Base-by-base conservation (phyloP, 2,888 invertebrate species). In the Nemoura dubitans region DNA sequence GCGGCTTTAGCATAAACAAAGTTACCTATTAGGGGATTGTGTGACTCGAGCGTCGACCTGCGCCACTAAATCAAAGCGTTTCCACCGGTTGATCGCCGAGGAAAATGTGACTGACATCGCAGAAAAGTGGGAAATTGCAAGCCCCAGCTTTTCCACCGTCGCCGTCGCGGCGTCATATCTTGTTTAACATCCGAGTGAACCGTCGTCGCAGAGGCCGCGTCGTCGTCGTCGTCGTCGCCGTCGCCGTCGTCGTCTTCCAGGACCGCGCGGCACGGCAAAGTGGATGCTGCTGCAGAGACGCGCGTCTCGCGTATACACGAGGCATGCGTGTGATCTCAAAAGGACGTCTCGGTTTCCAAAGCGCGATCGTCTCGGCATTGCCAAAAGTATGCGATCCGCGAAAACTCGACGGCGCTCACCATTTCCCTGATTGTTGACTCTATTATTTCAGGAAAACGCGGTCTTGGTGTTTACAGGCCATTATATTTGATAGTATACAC, bases 61-160 rank as follows among this genome's bases (percentile, higher is more conserved):
- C 5, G 3, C 36, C 5, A 36, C 5, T 36, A 59, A 7, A 59
- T 59, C 21, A 59, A 14, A 59, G 2, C 59, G 59, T 21, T 59
- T 59, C 10, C 14, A 3, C 10, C 59, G 59, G 59, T 14, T 21
- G 59, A 59, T 59, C 59, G 59, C 16, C 59, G 59, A 21, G 10
- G 59, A 59, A 59, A 59, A 59, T 59, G 59, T 59, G 59, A 59
- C 59, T 59, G 59, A 59, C 59, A 59, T 21, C 59, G 59, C 59
- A 21, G 2, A 14, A 59, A 59, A 59, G 59, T 59, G 59, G n/a
- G 2, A 59, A 59, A 59, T 21, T 59, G 59, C 59, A 59, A 59
- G 14, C 59, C 14, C 59, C 16, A 59, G 59, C 21, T 59, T 59
- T 59, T 59, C 59, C 59, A 21, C 10, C 59, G 3, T 36, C 5